Conservation (phyloP, 2,113 vertebrate species). For the Crocuta crocuta region DNA sequence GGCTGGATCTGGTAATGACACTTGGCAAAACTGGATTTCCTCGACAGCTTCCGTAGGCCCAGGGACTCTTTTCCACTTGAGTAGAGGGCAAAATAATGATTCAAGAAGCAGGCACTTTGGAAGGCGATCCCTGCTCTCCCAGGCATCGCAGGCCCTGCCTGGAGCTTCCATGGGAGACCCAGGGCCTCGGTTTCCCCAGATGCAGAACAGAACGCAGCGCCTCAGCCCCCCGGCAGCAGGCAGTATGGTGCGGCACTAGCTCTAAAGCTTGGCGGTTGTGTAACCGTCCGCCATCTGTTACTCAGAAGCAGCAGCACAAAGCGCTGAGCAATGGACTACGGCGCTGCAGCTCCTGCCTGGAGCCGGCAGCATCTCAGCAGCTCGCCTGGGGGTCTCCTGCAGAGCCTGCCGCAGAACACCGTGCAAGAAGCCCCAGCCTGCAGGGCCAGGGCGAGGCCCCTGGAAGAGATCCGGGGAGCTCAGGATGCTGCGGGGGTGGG, state of each 20-base stretch:
- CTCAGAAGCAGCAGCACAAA: slow-evolving; percentile 68
- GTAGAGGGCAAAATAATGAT: background rate
- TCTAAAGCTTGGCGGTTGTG: slow-evolving; percentile 69
- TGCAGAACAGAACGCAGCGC: background rate
- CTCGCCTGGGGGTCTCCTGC: slow-evolving; percentile 59
- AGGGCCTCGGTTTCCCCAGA: slow-evolving; percentile 27
- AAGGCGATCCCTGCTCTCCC: background rate
- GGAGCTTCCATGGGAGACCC: background rate
- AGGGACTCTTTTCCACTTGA: slow-evolving; percentile 69
- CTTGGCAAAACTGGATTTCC: slow-evolving; percentile 80
- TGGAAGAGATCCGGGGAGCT: background rate
- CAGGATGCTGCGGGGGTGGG: background rate
- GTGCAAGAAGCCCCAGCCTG: background rate
- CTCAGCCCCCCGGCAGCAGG: background rate
- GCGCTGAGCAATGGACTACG: slow-evolving; percentile 67
- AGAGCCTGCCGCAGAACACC: background rate
- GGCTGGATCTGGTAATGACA: slow-evolving; percentile 80
- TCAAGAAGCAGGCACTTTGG: background rate
- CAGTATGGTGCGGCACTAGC: slow-evolving; percentile 33
- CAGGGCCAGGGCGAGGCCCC: background rate
- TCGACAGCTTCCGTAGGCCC: slow-evolving; percentile 76
- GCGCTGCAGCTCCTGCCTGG: slow-evolving; percentile 59
- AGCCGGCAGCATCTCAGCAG: slow-evolving; percentile 13
- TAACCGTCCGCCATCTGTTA: slow-evolving; percentile 82
- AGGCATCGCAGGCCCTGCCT: background rate